Evolutionary conservation across 2,797 vertebrate species (phyloP), one percentile per base, ranked within the genome.

Genomic region (Bradypodion ventrale): DNA sequence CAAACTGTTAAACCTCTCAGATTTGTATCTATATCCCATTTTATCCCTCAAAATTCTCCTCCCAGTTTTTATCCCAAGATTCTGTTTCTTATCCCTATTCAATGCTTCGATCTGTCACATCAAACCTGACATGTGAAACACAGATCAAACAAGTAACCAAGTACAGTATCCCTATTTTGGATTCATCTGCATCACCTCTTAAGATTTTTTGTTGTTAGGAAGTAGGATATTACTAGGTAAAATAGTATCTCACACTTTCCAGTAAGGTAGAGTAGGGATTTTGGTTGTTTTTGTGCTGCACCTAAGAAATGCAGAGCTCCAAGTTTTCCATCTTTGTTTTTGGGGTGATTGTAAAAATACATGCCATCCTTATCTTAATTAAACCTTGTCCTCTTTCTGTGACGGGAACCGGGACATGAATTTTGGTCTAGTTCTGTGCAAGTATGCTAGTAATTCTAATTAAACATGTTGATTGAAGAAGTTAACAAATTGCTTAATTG

Each of bases 401-500:
- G 80, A 69, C 66, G 81, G 75, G 75, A 42, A 69, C 44, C 70
- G 72, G 65, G 73, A 72, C 46, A 59, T 29, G 66, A 89, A 8
- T 42, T 35, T 85, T 90, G 72, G 52, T 66, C 79, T 52, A 29
- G 16, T 49, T 69, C 76, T 88, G 83, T 74, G 78, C n/a, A 66
- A 75, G 78, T 78, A 9, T 66, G 66, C 83, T 85, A 90, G 13
- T 42, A 81, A 89, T 89, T 87, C 27, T 79, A 70, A 82, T 86
- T 63, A 21, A n/a, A 86, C 86, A 84, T 75, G 2, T 87, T 87
- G 78, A 83, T 83, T 80, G 75, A 68, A 87, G 74, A 85, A 85
- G 83, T 82, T 84, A 83, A 16, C 56, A 89, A 85, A n/a, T 85
- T 77, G 40, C 16, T 91, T 70, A 0, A 82, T 91, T 91, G 37